Conservation (phyloP, 1,140 invertebrate genomes). For the Homalodisca vitripennis region DNA sequence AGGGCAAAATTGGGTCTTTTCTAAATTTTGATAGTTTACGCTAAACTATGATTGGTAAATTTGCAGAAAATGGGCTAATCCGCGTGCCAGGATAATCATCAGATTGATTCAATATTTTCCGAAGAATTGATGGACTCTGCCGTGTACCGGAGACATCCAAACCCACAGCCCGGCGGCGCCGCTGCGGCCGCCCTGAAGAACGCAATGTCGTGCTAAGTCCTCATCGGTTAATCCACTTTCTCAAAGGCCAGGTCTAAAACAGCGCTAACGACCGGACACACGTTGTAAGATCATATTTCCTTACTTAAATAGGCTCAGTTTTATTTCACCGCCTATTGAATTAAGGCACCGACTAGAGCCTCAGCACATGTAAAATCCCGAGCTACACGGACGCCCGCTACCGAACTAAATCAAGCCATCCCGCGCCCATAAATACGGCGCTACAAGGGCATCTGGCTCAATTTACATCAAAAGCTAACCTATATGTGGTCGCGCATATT, state of each 20-base stretch:
- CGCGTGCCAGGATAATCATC: background rate
- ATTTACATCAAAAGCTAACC: conserved; percentile 19
- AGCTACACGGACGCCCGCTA: conserved; percentile 11
- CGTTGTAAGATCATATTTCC: background rate
- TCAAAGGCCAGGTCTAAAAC: no score
- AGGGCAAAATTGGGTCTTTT: background rate
- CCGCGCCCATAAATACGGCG: conserved; percentile 11
- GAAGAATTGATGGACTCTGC: no score
- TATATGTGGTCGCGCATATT: conserved; percentile 21
- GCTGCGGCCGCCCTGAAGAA: background rate
- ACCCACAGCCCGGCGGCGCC: background rate
- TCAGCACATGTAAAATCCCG: background rate
- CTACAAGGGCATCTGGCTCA: background rate
- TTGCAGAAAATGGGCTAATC: background rate
- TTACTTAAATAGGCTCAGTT: background rate
- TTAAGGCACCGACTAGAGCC: background rate
- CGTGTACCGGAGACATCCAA: background rate
- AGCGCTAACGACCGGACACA: background rate
- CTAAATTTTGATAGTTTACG: no score
- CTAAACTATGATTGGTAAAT: background rate
- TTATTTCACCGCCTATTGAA: conserved; percentile 12
- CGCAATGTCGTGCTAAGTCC: background rate
- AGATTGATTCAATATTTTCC: no score
- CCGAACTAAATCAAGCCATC: conserved; percentile 16
- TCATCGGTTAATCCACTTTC: background rate